Conservation (phyloP, 2,797 vertebrate genomes). For the Catharus ustulatus region DNA sequence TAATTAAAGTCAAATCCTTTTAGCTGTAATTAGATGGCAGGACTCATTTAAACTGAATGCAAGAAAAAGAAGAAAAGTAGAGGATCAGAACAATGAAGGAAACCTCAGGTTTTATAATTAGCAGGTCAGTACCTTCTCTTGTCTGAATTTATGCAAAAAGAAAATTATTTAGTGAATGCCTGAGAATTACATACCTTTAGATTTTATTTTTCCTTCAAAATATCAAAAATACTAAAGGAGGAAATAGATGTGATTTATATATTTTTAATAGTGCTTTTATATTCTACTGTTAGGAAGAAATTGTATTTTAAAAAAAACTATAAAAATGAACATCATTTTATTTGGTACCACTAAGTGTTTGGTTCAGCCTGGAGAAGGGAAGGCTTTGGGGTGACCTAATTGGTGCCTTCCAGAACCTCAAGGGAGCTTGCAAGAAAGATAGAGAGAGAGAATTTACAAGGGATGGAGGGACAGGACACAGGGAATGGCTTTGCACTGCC, state of each 20-base stretch:
- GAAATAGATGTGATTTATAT: neutral
- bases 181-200: neutral
- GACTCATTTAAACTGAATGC: neutral
- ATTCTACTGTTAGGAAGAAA: neutral
- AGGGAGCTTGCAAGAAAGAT: neutral
- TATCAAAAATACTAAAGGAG: neutral
- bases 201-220: neutral
- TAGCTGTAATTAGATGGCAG: constrained; percentile 28
- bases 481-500: neutral
- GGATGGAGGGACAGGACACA: neutral
- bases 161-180: neutral
- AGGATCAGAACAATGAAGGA: neutral
- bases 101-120: neutral
- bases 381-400: neutral
- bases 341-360: neutral
- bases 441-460: neutral
- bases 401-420: neutral
- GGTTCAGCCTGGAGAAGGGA: neutral
- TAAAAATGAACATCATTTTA: neutral
- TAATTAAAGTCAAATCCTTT: constrained; percentile 54
- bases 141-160: neutral
- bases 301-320: neutral
- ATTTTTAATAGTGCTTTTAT: neutral
- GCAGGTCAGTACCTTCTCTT: neutral
- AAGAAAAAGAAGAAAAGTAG: neutral